These are phyloP conservation scores for Tholera decimalis DNA, from an alignment of 2,888 invertebrate genomes.

Conservation along the genomic window DNA sequence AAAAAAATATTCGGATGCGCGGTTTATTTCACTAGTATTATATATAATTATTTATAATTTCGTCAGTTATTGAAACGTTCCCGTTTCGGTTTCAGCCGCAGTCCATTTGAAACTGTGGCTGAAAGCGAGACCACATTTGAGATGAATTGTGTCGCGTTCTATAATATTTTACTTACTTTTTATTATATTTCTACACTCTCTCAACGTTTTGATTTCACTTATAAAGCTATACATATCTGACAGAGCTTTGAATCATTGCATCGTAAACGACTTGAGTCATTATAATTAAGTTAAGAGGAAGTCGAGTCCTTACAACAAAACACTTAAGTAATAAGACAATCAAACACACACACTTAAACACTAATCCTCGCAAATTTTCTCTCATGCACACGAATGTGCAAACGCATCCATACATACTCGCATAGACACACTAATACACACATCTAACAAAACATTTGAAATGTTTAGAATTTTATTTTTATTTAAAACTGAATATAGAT, in stretches of 20 bases:
- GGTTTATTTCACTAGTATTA: conserved; percentile 4
- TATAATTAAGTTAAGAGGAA: too few species aligned
- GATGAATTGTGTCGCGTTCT: conserved; percentile 16
- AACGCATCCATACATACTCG: too few species aligned
- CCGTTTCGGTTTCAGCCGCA: conserved; percentile 18
- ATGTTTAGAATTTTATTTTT: too few species aligned
- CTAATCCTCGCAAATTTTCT: too few species aligned
- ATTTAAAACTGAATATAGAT: too few species aligned
- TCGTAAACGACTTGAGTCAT: not conserved
- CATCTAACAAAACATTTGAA: too few species aligned
- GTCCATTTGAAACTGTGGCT: conserved; percentile 1
- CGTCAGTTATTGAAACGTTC: conserved; percentile 6
- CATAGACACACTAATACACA: too few species aligned
- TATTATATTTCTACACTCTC: conserved; percentile 9
- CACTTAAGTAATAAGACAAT: too few species aligned
- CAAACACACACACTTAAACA: too few species aligned
- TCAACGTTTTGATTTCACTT: not conserved
- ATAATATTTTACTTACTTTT: conserved; percentile 13
- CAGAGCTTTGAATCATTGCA: not conserved
- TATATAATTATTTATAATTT: conserved; percentile 16
- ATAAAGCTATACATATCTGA: not conserved
- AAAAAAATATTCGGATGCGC: not conserved
- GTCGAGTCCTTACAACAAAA: too few species aligned
- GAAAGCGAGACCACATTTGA: conserved; percentile 20
- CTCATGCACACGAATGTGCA: too few species aligned